Base-by-base conservation (phyloP, 2,888 invertebrate genomes). In the Miltochrista miniata region DNA sequence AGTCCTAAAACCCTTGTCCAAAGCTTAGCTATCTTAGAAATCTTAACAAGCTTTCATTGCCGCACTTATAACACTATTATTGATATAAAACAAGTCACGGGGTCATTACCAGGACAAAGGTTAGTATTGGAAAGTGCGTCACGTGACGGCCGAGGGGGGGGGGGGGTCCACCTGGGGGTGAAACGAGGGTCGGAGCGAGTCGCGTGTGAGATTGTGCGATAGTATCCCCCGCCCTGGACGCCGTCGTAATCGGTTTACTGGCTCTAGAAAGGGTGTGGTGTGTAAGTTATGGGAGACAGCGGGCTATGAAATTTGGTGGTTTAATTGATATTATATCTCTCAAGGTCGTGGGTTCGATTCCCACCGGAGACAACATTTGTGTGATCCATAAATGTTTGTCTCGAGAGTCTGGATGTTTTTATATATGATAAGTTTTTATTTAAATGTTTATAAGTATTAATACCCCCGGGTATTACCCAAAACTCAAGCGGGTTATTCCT, bases 191-290 rank as follows among this genome's bases (percentile, higher is more conserved):
- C 51, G 54, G 53, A 59, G 61, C 55, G 48, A 59, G 66, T 85
- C 77, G 85, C 86, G 87, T 86, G 87, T 74, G 67, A 71, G 87
- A 85, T 87, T 77, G 75, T 70, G 74, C 83, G 87, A 87, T 87
- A 85, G 75, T 72, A 66, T 68, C 76, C 76, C 70, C 61, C 54
- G 64, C 42, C 51, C 68, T 76, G 77, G 78, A 71, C 78, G 75
- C 65, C 74, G 39, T 76, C 78, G 80, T 88, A 89, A 88, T 89
- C 89, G 88, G 85, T 89, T 87, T 88, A 88, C 85, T 82, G 78
- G 79, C 78, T 80, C 78, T 74, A 70, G 70, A 65, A 72, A 70
- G 76, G 18, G 56, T 43, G 69, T 49, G 45, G 65, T 74, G 65
- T 37, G 2, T 46, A 63, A 64, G 69, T 0, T 13, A 50, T n/a